These are phyloP conservation scores for Ceratosolen fusciceps DNA, from an alignment of 1,140 invertebrate species.

Conservation along the genomic window DNA sequence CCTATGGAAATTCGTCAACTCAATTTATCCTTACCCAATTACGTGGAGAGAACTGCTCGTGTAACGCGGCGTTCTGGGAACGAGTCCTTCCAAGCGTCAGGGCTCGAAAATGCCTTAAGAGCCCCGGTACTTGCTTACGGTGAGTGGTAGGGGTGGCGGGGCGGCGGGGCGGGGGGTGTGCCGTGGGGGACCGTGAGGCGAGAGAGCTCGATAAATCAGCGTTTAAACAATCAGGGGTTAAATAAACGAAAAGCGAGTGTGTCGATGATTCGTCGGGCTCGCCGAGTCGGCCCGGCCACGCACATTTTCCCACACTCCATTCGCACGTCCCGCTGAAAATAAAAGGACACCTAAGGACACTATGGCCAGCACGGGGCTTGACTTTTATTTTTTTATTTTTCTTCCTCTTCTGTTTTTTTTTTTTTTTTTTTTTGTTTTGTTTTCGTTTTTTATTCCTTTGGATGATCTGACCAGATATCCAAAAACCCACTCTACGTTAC, in stretches of 20 bases:
- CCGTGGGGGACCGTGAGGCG: no score
- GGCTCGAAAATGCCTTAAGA: not conserved
- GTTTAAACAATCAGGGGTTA: constrained; percentile 2
- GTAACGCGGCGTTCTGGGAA: not conserved
- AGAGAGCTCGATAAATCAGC: constrained; percentile 11
- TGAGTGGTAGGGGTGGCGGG: no score
- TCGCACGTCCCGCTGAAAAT: constrained; percentile 13
- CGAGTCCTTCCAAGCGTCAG: not conserved
- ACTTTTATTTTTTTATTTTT: no score
- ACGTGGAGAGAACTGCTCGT: not conserved
- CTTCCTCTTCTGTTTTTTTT: no score
- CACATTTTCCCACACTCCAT: constrained; percentile 18
- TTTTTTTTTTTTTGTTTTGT: no score
- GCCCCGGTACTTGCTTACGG: no score
- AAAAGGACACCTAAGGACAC: constrained; percentile 42
- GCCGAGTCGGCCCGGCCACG: no score
- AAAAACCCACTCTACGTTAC: not conserved
- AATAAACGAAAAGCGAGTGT: constrained; percentile 25
- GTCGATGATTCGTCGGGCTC: not conserved
- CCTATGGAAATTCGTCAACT: not conserved
- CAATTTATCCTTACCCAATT: constrained; percentile 1
- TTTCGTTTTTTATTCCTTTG: constrained; percentile 45
- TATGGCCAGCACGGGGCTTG: not conserved
- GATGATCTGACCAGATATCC: not conserved
- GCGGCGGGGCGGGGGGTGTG: no score